Evolutionary conservation across 2,797 vertebrate species (phyloP).

Genomic region (Florisuga fusca): DNA sequence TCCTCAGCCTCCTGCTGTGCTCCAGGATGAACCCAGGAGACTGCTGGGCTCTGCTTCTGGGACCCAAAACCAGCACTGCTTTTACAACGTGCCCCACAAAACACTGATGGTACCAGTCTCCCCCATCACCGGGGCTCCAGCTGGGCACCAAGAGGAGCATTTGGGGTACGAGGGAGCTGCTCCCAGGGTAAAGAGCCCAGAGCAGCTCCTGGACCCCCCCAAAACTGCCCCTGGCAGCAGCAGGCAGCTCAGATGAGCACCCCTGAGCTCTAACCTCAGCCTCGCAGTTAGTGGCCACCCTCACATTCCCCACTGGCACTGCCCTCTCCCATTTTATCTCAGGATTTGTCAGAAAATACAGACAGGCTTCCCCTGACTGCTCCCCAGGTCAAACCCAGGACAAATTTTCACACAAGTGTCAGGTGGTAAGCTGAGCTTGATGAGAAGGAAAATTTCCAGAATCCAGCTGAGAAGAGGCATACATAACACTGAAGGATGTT

Average conservation of each 20-base stretch:
- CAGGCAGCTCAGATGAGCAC: too few relatives aligned
- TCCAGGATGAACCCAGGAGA: not conserved
- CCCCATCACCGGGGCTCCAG: rapidly evolving
- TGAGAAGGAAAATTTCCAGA: not conserved
- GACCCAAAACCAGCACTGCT: not conserved
- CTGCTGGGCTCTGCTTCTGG: too few relatives aligned
- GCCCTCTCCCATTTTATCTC: rapidly evolving
- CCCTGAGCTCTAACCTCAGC: not conserved
- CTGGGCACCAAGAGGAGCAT: rapidly evolving
- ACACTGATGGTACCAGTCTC: rapidly evolving
- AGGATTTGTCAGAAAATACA: not conserved
- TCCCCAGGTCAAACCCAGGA: not conserved
- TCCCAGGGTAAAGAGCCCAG: not conserved
- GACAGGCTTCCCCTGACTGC: not conserved
- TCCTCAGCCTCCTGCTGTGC: rapidly evolving
- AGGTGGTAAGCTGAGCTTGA: not conserved
- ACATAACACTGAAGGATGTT: not conserved
- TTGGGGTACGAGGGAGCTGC: not conserved
- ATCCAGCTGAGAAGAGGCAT: not conserved
- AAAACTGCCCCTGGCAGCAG: not conserved
- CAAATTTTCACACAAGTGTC: not conserved
- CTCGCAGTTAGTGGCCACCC: not conserved
- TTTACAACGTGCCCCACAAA: not conserved
- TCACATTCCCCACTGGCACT: rapidly evolving
- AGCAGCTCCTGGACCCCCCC: not conserved